Percentiles rank a stretch among this genome's conserved stretches.
phyloP scores from a whole-genome alignment of 1,140 invertebrate species.

The Reticulitermes speratus region DNA sequence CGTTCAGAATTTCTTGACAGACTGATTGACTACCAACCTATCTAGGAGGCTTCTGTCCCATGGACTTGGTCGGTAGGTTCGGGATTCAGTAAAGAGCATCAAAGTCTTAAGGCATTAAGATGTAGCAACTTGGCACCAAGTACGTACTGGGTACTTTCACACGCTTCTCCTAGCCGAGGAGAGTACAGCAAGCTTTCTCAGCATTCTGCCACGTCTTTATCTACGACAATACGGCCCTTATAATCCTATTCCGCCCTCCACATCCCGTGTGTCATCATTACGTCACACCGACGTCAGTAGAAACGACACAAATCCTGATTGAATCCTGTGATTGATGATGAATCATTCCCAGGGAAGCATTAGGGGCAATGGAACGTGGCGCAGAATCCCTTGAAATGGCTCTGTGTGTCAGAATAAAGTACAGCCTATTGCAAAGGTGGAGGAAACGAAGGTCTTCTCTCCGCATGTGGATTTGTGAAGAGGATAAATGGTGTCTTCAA shows the following conservation, averaged over 20 bases:
- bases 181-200: too few species aligned
- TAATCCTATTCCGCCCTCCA: background rate
- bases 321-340: constrained; percentile 18
- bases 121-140: too few species aligned
- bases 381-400: background rate
- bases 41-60: too few species aligned
- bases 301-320: constrained; percentile 10
- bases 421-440: background rate
- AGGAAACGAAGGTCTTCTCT: background rate
- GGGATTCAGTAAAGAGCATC: too few species aligned
- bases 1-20: too few species aligned
- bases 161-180: too few species aligned
- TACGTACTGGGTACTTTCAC: too few species aligned
- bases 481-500: too few species aligned
- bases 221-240: background rate
- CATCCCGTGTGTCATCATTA: background rate
- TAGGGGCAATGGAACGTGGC: background rate
- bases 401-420: background rate
- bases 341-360: constrained; percentile 7
- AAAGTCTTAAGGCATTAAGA: too few species aligned
- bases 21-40: too few species aligned
- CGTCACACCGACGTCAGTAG: background rate
- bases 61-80: too few species aligned
- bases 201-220: background rate
- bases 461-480: background rate